A percentile compares a stretch with the other conserved stretches of the same genome.
Evolutionary conservation across 1,140 invertebrate genomes (phyloP).

Genomic region (Drosophila ironensis): DNA sequence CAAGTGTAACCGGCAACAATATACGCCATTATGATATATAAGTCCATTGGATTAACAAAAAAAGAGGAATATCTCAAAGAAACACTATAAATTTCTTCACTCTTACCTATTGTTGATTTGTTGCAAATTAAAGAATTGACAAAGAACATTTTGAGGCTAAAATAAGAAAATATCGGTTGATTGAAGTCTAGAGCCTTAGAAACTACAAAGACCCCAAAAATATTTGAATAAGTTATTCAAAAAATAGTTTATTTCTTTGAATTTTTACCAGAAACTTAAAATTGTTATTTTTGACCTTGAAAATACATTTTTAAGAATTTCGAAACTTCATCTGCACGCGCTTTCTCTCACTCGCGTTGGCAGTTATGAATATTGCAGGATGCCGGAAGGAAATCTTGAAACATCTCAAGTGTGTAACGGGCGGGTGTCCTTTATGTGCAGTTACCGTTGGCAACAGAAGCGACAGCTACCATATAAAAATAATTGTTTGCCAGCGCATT

Average conservation of each 20-base stretch:
- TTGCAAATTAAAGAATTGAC: too few species aligned
- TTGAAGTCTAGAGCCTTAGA: too few species aligned
- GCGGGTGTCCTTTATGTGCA: constrained; percentile 34
- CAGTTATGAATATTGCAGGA: constrained; percentile 74
- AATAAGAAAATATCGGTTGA: too few species aligned
- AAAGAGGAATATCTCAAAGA: not conserved
- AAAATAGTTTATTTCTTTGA: too few species aligned
- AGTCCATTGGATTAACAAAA: too few species aligned
- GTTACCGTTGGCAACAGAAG: constrained; percentile 52
- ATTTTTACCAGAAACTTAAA: too few species aligned
- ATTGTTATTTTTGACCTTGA: not conserved
- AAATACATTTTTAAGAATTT: not conserved
- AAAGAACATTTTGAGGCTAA: too few species aligned
- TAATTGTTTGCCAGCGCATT: constrained; percentile 74
- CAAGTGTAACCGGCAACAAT: constrained; percentile 13
- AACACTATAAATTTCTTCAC: not conserved
- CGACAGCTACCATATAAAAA: constrained; percentile 62
- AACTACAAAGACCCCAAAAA: too few species aligned
- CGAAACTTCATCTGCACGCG: not conserved
- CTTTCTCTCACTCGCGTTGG: constrained; percentile 14
- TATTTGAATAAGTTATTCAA: too few species aligned
- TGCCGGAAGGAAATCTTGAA: constrained; percentile 68
- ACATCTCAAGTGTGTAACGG: constrained; percentile 65
- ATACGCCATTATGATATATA: constrained; percentile 18
- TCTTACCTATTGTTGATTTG: not conserved